These are phyloP conservation scores for Drosophila tropicalis DNA, from an alignment of 1,140 invertebrate species.

Conservation along the genomic window DNA sequence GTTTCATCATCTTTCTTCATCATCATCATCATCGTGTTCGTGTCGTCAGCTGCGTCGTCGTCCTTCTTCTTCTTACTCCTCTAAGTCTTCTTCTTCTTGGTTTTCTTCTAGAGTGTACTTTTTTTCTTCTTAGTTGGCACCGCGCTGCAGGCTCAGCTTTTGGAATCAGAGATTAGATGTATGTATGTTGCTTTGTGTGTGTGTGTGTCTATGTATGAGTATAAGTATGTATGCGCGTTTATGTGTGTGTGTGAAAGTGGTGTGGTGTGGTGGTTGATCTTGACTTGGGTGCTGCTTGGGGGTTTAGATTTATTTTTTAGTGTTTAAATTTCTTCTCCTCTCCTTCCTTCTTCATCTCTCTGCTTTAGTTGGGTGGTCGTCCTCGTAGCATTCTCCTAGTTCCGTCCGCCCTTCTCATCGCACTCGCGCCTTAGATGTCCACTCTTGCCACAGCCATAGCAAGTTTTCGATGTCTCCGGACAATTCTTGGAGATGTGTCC, in stretches of 20 bases:
- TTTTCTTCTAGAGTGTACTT: slow-evolving; percentile 33
- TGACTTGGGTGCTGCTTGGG: slow-evolving; percentile 66
- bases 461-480: slow-evolving; percentile 92
- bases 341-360: slow-evolving; percentile 4
- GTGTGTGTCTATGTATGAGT: slow-evolving; percentile 23
- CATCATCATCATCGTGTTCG: slow-evolving; percentile 27
- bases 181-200: slow-evolving; percentile 30
- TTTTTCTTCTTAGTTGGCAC: slow-evolving; percentile 50
- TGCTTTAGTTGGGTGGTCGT: slow-evolving; percentile 41
- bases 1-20: slow-evolving; percentile 45
- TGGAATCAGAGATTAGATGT: slow-evolving; percentile 76
- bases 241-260: slow-evolving; percentile 23
- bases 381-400: slow-evolving; percentile 55
- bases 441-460: slow-evolving; percentile 94
- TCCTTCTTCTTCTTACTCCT: slow-evolving; percentile 37
- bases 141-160: slow-evolving; percentile 76
- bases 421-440: slow-evolving; percentile 96
- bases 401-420: slow-evolving; percentile 87
- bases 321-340: slow-evolving; percentile 58
- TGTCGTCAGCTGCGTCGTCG: slow-evolving; percentile 16
- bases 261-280: slow-evolving; percentile 57
- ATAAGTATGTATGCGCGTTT: slow-evolving; percentile 23
- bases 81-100: slow-evolving; percentile 28
- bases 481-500: slow-evolving; percentile 96
- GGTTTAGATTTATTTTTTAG: slow-evolving; percentile 47